phyloP scores from a whole-genome alignment of 2,888 invertebrate species.

The Zelleria hepariella region DNA sequence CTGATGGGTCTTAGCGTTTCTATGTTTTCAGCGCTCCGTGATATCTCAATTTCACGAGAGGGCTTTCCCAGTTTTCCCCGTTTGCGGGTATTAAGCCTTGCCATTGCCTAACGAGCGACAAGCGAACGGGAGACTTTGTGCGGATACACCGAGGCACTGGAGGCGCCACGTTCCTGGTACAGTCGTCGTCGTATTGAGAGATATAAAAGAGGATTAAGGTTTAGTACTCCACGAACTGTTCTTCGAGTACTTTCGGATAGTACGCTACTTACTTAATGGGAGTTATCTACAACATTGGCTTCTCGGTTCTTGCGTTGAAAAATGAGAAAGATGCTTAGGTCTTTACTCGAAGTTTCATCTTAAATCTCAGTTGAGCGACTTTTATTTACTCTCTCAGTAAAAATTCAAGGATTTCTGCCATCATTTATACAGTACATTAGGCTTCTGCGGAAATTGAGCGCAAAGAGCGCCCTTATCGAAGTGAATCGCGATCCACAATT shows the following conservation, averaged over 20 bases:
- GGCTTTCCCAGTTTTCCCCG: conserved; percentile 48
- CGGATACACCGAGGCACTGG: conserved; percentile 5
- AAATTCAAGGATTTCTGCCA: not conserved
- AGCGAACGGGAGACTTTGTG: conserved; percentile 21
- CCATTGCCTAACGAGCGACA: conserved; percentile 30
- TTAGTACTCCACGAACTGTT: not conserved
- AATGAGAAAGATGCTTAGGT: not conserved
- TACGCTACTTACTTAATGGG: conserved; percentile 19
- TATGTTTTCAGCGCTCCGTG: conserved; percentile 61
- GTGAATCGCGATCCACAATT: conserved; percentile 45
- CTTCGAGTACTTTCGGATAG: not conserved
- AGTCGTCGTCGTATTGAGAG: not conserved
- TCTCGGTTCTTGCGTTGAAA: not conserved
- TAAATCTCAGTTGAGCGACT: not conserved
- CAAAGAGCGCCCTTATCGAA: conserved; percentile 38
- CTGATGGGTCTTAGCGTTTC: conserved; percentile 59
- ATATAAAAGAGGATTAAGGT: not conserved
- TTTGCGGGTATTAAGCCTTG: conserved; percentile 42
- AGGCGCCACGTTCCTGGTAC: not conserved
- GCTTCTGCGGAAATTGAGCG: conserved; percentile 16
- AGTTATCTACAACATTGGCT: not conserved
- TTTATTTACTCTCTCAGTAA: not conserved
- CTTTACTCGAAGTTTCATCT: not conserved
- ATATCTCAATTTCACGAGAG: conserved; percentile 55
- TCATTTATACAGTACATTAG: not conserved